phyloP scores from a whole-genome alignment of 2,113 vertebrate species.

The Origma solitaria region DNA sequence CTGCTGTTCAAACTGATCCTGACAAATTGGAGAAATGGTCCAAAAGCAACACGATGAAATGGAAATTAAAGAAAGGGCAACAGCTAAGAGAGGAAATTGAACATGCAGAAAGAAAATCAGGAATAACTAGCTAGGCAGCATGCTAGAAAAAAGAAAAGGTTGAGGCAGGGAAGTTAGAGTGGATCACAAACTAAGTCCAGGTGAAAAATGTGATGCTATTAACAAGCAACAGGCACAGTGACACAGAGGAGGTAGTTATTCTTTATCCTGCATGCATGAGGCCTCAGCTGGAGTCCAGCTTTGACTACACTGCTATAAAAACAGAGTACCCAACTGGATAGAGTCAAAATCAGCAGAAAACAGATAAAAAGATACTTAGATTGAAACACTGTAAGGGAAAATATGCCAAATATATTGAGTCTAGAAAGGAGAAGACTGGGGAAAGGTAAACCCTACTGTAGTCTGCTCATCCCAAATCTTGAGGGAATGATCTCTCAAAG shows the following conservation, averaged over 20 bases:
- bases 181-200: neutral
- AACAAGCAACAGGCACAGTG: neutral
- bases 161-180: neutral
- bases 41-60: neutral
- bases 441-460: neutral
- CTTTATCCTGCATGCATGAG: neutral
- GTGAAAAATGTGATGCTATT: conserved; percentile 8
- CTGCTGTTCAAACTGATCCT: neutral
- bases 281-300: neutral
- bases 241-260: neutral
- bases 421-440: neutral
- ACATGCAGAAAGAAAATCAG: neutral
- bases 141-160: neutral
- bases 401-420: neutral
- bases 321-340: neutral
- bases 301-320: neutral
- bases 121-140: neutral
- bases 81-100: neutral
- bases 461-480: neutral
- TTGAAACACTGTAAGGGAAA: neutral
- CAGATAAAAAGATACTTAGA: neutral
- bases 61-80: neutral
- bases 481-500: neutral
- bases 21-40: neutral
- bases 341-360: neutral